Evolutionary conservation across 1,140 invertebrate genomes (phyloP), one percentile per base, ranked within the genome.

Genomic region (Drosophila micromelanica): DNA sequence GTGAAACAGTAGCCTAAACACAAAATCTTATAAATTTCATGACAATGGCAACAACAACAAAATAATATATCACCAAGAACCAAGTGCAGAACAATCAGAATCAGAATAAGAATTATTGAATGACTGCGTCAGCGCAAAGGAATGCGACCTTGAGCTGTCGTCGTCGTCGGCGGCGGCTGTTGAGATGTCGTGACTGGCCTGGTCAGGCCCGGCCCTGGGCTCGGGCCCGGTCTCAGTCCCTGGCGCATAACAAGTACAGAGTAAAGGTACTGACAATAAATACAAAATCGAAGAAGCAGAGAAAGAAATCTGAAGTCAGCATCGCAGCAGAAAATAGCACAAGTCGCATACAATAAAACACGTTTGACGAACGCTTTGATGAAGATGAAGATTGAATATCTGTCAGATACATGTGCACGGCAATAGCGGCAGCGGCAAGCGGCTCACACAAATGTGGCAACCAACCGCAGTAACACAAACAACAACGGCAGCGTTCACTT

Each of bases 351-450:
- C 67, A 80, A 86, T 80, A 80, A 85, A 85, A 85, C 80, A 86
- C 76, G 80, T 85, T 85, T 84, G 80, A 82, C 64, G 79, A 78
- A 82, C 70, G 79, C 61, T 82, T 81, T 78, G 80, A 85, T 85
- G 77, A 76, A 85, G 80, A 85, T 85, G 80, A 85, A 85, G 80
- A 85, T 85, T 85, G 80, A 85, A 85, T 85, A 80, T 85, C 80
- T 85, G 80, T 74, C 80, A 85, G 81, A 77, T 85, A 80, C 48
- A 35, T 52, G 45, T 74, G 56, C 40, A 52, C 30, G 32, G 37
- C 42, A 11, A 42, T 30, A 27, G 48, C 17, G 37, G 35, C 30
- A 42, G 3, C 20, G 20, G 40, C 43, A 49, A 49, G 52, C 49
- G 38, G 40, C 48, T 17, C 11, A 52, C 45, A 42, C 49, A 72